Evolutionary conservation across 2,797 vertebrate species (phyloP), one percentile per base, ranked within the genome.

Genomic region (Dermochelys coriacea): DNA sequence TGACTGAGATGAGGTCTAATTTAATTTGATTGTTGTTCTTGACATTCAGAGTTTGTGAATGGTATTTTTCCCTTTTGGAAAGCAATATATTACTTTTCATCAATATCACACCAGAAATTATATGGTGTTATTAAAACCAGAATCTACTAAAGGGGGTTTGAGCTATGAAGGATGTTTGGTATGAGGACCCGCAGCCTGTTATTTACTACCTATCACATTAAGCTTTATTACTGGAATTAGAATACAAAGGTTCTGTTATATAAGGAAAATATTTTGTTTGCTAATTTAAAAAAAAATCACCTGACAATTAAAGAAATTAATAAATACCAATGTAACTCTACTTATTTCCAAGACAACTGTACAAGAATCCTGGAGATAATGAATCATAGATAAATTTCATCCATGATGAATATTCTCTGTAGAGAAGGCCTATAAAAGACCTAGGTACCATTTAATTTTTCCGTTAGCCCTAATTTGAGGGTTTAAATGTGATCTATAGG

Each of bases 21-120:
- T 97, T 93, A 97, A 96, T 49, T 89, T 41, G 77, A 91, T 14
- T 45, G 18, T 82, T 96, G 55, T 2, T 90, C 95, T 55, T 87
- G 80, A 88, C 86, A 85, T 81, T 61, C 34, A 57, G 82, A 93
- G 74, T 51, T 93, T 90, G 15, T 90, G 85, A 95, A 89, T 89
- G 49, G 10, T 80, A 34, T 81, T 96, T 91, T 95, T 31, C 21
- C 86, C 55, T 90, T 83, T 57, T 59, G 54, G 87, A 89, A 92
- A 59, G 57, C 37, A 86, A 34, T 16, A 75, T 0, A 74, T 57
- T 74, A 90, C 84, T 29, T 52, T 96, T 97, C 93, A 95, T 83
- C 84, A 91, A 89, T 41, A 57, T 5, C 61, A 14, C 12, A 50
- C 23, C 88, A 89, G 55, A 95, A 95, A 78, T 94, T 27, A 59